Base-by-base conservation (phyloP, 2,888 invertebrate species). In the Acleris literana region DNA sequence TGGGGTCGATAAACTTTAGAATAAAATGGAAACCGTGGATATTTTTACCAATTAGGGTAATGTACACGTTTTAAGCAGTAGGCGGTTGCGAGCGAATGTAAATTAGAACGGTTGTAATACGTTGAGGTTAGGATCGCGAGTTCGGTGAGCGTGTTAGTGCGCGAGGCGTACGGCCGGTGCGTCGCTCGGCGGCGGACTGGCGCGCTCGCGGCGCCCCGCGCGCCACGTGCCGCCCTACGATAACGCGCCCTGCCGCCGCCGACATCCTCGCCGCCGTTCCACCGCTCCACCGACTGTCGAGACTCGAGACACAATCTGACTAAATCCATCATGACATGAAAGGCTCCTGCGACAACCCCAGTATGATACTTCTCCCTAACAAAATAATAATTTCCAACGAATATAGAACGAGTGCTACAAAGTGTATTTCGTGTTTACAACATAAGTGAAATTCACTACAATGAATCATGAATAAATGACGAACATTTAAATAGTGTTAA, bases 111-210 rank as follows among this genome's bases (percentile, higher is more conserved):
- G 78, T 83, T 81, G 82, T 86, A 84, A 84, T 84, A 82, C 84
- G 90, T 89, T 86, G 89, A 84, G 88, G 91, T 85, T 86, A 93
- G 84, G 86, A 87, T 87, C 87, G 86, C 74, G 88, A 87, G 83
- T 86, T 85, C 81, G 70, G 74, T 76, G 86, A 84, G 79, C 82
- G 84, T 84, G 84, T 76, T 74, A 79, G 76, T 77, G 81, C 83
- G 87, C 86, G 84, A 83, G 80, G 86, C 90, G 91, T 80, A 85
- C 90, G 87, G 81, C 78, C 87, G 83, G 88, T 83, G 78, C 85
- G 90, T 90, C 87, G 90, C 83, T 86, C 86, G 81, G 82, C 81
- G 80, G 80, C 78, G 81, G 76, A 92, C 92, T 91, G 90, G 85
- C 90, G 77, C 84, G 80, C 78, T 25, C 55, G 82, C 78, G 79